Base-by-base conservation (phyloP, 2,113 vertebrate genomes). In the Rhinolophus ferrumequinum region DNA sequence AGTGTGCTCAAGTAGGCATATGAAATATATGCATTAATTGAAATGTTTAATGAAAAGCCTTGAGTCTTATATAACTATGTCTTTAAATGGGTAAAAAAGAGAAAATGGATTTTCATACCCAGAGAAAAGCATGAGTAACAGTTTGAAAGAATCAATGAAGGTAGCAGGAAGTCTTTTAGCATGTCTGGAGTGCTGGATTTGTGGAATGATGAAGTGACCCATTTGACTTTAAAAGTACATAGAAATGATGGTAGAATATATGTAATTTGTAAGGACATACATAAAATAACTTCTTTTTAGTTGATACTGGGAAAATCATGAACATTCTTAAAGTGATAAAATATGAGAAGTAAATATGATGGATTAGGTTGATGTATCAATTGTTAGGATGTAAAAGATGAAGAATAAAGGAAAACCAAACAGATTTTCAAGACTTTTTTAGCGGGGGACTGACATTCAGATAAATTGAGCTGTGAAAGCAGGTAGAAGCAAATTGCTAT, bases 1-100 rank as follows among this genome's bases (percentile, higher is more conserved):
- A 64, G 69, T 72, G 10, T 50, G 30, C 69, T 91, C 11, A 52
- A 44, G 38, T 15, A n/a, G 38, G 15, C 4, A 38, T 19, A 28
- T 8, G 41, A 26, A 56, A 90, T 50, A 52, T 15, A 47, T 56
- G 50, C n/a, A 26, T 80, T 83, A n/a, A 67, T 35, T 60, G n/a
- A 60, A 83, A 58, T 93, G 15, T 77, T 87, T 72, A 54, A 35
- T 62, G 50, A 82, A 96, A 82, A 90, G 30, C 54, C 62, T 87
- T 73, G 54, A 8, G 2, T 73, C 38, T 79, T 93, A 6, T 52
- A 41, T 82, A 8, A 62, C 13, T 76, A 38, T 33, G 16, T 64
- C 41, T 82, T 88, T 9, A 47, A 38, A 52, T 54, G 77, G 77
- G 8, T 52, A 90, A 62, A 80, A 21, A 67, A 66, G 24, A 33